Conservation (phyloP, 2,113 vertebrate species). For the Anolis sagrei region DNA sequence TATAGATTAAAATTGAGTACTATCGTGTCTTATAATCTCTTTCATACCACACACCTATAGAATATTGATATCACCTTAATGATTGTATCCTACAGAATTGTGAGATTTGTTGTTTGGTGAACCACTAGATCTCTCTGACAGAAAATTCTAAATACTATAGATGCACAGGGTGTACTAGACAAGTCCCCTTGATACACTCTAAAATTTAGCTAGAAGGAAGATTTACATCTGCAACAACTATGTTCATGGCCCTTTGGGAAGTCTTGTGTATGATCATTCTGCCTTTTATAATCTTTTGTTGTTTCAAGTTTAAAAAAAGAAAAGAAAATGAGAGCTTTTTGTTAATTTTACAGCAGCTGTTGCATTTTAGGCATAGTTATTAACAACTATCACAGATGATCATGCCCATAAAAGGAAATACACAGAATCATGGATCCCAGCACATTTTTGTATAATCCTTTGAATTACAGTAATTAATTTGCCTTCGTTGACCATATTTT, state of each 20-base stretch:
- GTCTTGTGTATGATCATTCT: neutral
- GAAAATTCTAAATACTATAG: too few relatives aligned
- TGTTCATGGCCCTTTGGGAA: neutral
- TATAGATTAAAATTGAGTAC: too few relatives aligned
- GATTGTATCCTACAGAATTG: too few relatives aligned
- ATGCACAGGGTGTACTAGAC: too few relatives aligned
- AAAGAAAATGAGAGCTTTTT: neutral
- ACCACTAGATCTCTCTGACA: neutral
- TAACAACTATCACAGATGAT: neutral
- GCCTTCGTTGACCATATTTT: neutral
- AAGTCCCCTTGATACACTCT: too few relatives aligned
- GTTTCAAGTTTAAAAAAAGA: neutral
- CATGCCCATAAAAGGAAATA: neutral
- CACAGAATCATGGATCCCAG: neutral
- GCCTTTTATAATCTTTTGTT: neutral
- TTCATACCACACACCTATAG: too few relatives aligned
- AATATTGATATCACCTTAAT: too few relatives aligned
- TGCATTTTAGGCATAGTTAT: conserved; percentile 1
- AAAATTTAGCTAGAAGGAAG: neutral
- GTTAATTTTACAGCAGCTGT: neutral
- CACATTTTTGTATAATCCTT: conserved; percentile 22
- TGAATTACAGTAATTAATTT: conserved; percentile 8
- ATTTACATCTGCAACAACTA: neutral
- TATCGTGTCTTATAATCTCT: too few relatives aligned
- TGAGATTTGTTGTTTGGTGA: neutral